Base-by-base conservation (phyloP, 2,113 vertebrate genomes). In the Aythya baeri region DNA sequence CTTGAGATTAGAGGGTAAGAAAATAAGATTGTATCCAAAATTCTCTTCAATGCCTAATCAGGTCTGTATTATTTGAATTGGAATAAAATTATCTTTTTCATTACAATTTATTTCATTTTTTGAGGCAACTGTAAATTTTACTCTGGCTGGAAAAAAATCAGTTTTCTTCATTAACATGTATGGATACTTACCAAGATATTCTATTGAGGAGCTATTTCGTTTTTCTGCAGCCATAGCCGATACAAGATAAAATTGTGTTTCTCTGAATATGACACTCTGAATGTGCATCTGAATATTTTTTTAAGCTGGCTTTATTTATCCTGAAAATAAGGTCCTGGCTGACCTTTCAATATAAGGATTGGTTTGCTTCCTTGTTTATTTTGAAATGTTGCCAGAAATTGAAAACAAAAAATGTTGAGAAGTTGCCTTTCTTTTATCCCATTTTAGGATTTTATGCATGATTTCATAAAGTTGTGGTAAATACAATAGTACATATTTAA, bases 381-480 rank as follows among this genome's bases (percentile, higher is more conserved):
- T 93, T 92, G 85, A 86, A 76, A 63, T 57, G 17, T 70, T 93
- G 70, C 88, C 89, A 88, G 82, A 59, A 83, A 46, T 8, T 78
- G 38, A 41, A 65, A 65, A 41, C 41, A 41, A 55, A 85, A 65
- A 85, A 36, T 29, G 12, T 25, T 23, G 31, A 80, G 34, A 83
- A 41, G 7, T 91, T 95, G 68, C 50, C 46, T 93, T 72, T 92
- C 88, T 90, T 94, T 93, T 84, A 94, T 90, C 36, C 71, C 70
- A 88, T 89, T 89, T 95, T 91, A 75, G 87, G 58, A 93, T 97
- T 93, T 93, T 92, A 92, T 90, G 91, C 91, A 86, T 93, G 85
- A 71, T 96, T 95, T 95, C 84, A 86, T 89, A 75, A 89, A 27
- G 13, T 63, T 87, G 80, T 89, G 83, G 83, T 91, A 87, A 95